phyloP scores from a whole-genome alignment of 2,113 vertebrate genomes.

The Boulengeromyrus knoepffleri region DNA sequence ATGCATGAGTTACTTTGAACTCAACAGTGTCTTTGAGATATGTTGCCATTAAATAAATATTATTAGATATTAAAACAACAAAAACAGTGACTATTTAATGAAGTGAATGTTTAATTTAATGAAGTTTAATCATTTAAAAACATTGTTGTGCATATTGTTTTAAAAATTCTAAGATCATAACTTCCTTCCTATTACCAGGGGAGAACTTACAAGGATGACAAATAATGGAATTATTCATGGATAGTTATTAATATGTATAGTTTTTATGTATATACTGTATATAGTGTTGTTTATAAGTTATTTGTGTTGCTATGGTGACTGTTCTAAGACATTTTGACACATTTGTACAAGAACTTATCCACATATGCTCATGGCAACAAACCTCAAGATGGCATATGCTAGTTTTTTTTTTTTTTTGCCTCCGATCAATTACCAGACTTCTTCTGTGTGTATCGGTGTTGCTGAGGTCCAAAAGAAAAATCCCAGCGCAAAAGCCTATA shows the following conservation, averaged over 20 bases:
- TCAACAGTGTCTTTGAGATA: neutral
- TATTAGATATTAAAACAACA: neutral
- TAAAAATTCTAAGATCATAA: neutral
- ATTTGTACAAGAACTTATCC: neutral
- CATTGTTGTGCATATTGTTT: neutral
- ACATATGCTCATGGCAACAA: neutral
- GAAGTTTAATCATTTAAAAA: neutral
- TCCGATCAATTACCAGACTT: neutral
- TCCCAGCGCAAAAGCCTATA: neutral
- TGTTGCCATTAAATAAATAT: neutral
- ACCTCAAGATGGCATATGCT: neutral
- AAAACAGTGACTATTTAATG: neutral
- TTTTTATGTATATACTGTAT: neutral
- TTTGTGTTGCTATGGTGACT: neutral
- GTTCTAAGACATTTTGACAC: neutral
- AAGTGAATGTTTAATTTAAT: too few relatives aligned
- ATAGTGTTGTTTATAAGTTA: neutral
- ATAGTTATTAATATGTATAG: neutral
- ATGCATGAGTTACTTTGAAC: neutral
- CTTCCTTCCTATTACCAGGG: neutral
- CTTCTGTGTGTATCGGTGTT: neutral
- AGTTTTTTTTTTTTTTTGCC: neutral
- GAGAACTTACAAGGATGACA: neutral
- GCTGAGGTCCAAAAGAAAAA: neutral
- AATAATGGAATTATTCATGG: neutral